These are phyloP conservation scores for Danaus plexippus DNA, from an alignment of 1,140 invertebrate genomes.

Conservation along the genomic window DNA sequence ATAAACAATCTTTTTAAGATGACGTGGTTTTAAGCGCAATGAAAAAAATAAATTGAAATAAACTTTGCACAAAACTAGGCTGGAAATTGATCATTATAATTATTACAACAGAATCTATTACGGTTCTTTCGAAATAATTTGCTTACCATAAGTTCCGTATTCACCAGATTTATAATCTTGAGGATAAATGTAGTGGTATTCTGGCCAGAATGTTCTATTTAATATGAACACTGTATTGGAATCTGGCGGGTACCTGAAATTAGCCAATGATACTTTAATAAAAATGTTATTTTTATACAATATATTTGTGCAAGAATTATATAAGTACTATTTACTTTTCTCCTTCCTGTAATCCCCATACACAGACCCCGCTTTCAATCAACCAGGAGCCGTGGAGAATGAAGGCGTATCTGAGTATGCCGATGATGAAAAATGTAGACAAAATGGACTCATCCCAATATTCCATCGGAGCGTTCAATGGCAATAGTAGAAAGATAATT, in stretches of 20 bases:
- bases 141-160: slow-evolving; percentile 79
- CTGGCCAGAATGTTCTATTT: slow-evolving; percentile 81
- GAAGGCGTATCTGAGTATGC: slow-evolving; percentile 77
- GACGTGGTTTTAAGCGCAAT: neutral
- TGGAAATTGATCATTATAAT: no score
- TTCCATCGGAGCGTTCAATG: slow-evolving; percentile 80
- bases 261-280: neutral
- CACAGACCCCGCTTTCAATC: slow-evolving; percentile 77
- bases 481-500: slow-evolving; percentile 78
- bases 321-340: slow-evolving; percentile 75
- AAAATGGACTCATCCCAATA: slow-evolving; percentile 80
- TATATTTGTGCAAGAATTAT: no score
- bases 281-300: no score
- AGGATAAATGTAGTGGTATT: slow-evolving; percentile 84
- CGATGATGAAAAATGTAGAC: slow-evolving; percentile 75
- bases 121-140: neutral
- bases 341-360: slow-evolving; percentile 80
- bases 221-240: slow-evolving; percentile 82
- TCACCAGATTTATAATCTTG: slow-evolving; percentile 85
- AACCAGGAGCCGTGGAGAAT: slow-evolving; percentile 76
- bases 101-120: neutral
- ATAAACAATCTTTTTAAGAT: no score
- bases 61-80: no score
- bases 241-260: slow-evolving; percentile 77
- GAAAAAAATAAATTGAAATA: slow-evolving; percentile 4